Percentiles rank a stretch among this genome's conserved stretches.
These are phyloP conservation scores for Ciconia stormi DNA, from an alignment of 2,113 vertebrate genomes.

Conservation along the genomic window DNA sequence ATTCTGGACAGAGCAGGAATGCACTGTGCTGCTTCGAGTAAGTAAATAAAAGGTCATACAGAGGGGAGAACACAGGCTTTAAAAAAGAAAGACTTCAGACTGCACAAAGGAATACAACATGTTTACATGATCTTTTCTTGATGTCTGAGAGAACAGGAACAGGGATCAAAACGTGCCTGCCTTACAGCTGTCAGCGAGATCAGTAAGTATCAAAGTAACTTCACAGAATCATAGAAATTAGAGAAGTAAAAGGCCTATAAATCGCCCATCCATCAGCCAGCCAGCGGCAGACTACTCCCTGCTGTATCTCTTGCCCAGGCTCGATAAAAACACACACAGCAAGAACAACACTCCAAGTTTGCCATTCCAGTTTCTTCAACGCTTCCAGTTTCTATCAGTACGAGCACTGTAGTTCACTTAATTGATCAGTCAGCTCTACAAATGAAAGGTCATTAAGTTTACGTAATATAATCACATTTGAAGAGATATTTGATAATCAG, in stretches of 20 bases:
- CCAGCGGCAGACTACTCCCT: background rate
- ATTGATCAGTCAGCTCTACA: background rate
- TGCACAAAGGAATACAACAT: background rate
- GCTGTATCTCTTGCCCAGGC: background rate
- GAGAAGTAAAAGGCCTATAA: background rate
- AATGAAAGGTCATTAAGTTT: background rate
- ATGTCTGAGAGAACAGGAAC: background rate
- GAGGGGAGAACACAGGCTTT: background rate
- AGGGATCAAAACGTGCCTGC: background rate
- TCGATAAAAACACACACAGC: background rate
- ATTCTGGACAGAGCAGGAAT: background rate
- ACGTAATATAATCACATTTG: background rate
- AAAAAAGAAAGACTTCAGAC: background rate
- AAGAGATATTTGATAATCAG: background rate
- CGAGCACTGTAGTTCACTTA: background rate
- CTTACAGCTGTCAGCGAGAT: background rate
- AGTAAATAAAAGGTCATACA: background rate
- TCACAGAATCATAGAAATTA: background rate
- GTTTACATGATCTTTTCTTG: background rate
- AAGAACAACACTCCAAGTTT: background rate
- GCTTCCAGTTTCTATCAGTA: background rate
- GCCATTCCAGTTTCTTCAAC: background rate
- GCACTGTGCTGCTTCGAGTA: background rate
- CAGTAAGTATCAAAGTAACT: background rate
- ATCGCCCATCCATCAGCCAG: background rate